phyloP scores from a whole-genome alignment of 1,140 invertebrate species.

The Scaptodrosophila lebanonensis region DNA sequence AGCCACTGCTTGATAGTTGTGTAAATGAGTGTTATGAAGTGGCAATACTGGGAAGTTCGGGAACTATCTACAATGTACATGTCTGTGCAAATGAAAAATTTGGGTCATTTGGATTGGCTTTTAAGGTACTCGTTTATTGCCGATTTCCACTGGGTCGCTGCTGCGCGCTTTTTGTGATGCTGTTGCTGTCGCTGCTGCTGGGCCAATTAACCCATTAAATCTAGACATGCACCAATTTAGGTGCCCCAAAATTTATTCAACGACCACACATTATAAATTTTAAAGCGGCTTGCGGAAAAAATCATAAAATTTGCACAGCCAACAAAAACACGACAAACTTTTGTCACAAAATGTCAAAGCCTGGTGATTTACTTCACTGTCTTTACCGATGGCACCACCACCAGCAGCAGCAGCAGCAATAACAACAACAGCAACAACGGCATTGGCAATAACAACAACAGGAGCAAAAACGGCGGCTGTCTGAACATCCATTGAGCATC shows the following conservation, averaged over 20 bases:
- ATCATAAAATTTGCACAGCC: constrained; percentile 43
- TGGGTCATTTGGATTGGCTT: too few relatives aligned
- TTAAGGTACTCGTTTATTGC: too few relatives aligned
- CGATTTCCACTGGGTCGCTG: too few relatives aligned
- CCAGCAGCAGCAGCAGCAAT: constrained; percentile 23
- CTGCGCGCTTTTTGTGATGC: not conserved
- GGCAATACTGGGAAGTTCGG: too few relatives aligned
- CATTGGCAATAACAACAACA: constrained; percentile 3
- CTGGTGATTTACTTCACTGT: constrained; percentile 60
- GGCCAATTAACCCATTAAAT: constrained; percentile 70
- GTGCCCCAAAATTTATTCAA: constrained; percentile 70
- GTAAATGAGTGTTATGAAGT: too few relatives aligned
- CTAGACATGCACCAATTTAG: constrained; percentile 74
- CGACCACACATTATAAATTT: constrained; percentile 76
- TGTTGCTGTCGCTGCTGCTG: not conserved
- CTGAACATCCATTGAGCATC: not conserved
- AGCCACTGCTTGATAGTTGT: too few relatives aligned
- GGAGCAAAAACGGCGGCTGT: constrained; percentile 35
- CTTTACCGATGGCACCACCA: too few relatives aligned
- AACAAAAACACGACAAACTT: constrained; percentile 34
- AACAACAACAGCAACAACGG: too few relatives aligned
- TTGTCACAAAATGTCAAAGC: constrained; percentile 68
- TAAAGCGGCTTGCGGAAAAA: constrained; percentile 32
- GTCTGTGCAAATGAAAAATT: too few relatives aligned
- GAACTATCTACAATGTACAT: too few relatives aligned